phyloP scores from a whole-genome alignment of 2,888 invertebrate species.

The Xestia c-nigrum region DNA sequence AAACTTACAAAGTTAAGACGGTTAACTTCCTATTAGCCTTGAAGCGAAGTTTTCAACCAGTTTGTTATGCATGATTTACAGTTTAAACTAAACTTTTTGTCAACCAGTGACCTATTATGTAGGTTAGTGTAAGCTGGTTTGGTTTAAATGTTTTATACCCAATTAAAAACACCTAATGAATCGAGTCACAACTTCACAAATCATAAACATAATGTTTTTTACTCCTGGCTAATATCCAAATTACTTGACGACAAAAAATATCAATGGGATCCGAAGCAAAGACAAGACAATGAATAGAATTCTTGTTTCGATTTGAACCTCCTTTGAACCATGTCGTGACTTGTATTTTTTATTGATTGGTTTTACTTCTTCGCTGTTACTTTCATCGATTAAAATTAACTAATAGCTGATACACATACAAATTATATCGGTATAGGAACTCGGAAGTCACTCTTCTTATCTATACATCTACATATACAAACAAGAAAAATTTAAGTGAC shows the following conservation, averaged over 20 bases:
- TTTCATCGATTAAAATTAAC: conserved; percentile 41
- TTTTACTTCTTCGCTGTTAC: conserved; percentile 50
- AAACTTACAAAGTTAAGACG: conserved; percentile 50
- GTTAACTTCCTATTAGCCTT: conserved; percentile 59
- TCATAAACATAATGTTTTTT: conserved; percentile 24
- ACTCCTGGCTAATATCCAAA: conserved; percentile 27
- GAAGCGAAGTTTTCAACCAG: conserved; percentile 54
- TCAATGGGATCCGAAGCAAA: conserved; percentile 25
- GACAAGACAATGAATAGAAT: conserved; percentile 52
- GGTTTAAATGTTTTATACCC: conserved; percentile 14
- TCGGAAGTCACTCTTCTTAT: not conserved
- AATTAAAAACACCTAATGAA: conserved; percentile 3
- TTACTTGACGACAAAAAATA: conserved; percentile 46
- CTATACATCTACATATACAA: not conserved
- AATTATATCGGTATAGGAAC: not conserved
- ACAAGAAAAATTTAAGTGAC: not conserved
- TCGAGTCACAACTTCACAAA: conserved; percentile 20
- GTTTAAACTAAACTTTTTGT: conserved; percentile 55
- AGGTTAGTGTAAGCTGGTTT: conserved; percentile 8
- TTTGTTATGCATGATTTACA: conserved; percentile 54
- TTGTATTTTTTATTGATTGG: conserved; percentile 59
- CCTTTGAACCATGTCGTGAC: conserved; percentile 60
- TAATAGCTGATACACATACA: conserved; percentile 22
- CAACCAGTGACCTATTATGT: conserved; percentile 31
- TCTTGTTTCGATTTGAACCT: conserved; percentile 51